Conservation (phyloP, 1,140 invertebrate species). For the Vanessa tameamea region DNA sequence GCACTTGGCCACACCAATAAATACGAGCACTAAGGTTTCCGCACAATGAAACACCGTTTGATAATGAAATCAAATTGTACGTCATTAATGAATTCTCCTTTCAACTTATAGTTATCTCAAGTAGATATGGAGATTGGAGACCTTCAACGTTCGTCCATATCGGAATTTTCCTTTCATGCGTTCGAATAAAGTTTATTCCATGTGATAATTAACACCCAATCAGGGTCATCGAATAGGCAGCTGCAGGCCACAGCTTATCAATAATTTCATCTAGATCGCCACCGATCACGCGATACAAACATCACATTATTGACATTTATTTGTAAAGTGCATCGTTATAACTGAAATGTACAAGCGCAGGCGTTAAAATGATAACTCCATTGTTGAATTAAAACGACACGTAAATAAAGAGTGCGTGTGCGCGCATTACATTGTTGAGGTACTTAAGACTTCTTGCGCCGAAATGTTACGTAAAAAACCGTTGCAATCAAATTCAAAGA, state of each 20-base stretch:
- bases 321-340: too few species aligned
- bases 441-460: too few species aligned
- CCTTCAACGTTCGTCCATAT: slow-evolving; percentile 20
- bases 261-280: slow-evolving; percentile 25
- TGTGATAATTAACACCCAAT: slow-evolving; percentile 31
- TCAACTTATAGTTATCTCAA: slow-evolving; percentile 8
- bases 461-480: too few species aligned
- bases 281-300: slow-evolving; percentile 31
- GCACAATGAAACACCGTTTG: not conserved
- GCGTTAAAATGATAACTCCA: too few species aligned
- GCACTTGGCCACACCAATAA: not conserved
- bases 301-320: slow-evolving; percentile 18
- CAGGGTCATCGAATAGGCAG: slow-evolving; percentile 27
- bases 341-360: too few species aligned
- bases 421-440: too few species aligned
- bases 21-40: too few species aligned
- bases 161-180: slow-evolving; percentile 27
- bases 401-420: too few species aligned
- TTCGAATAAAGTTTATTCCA: slow-evolving; percentile 20
- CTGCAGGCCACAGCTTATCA: slow-evolving; percentile 16
- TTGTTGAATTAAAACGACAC: too few species aligned
- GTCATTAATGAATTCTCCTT: slow-evolving; percentile 16
- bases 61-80: slow-evolving; percentile 1
- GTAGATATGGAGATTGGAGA: slow-evolving; percentile 22
- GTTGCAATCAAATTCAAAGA: too few species aligned